Evolutionary conservation across 2,797 vertebrate genomes (phyloP).

Genomic region (Gadopsis marmoratus): DNA sequence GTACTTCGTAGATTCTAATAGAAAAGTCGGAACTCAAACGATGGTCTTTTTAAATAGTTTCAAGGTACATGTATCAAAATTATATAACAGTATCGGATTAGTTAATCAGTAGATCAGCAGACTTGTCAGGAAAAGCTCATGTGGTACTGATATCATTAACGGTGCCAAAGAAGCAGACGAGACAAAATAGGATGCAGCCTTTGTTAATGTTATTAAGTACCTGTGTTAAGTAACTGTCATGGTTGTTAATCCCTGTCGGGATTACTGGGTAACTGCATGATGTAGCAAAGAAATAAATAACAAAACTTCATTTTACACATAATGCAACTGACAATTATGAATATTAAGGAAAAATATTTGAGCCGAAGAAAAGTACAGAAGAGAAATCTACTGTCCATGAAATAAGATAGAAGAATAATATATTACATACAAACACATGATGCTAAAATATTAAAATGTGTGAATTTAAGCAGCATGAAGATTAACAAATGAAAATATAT

Average conservation of each 20-base stretch:
- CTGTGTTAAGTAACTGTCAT: neutral
- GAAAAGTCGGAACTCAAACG: neutral
- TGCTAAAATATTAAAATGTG: neutral
- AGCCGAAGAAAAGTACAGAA: neutral
- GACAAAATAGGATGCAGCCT: constrained; percentile 5
- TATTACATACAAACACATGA: neutral
- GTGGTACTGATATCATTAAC: constrained; percentile 6
- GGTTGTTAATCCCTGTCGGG: neutral
- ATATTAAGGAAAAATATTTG: neutral
- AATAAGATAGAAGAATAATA: neutral
- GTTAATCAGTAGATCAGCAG: neutral
- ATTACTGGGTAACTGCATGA: constrained; percentile 8
- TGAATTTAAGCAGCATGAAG: neutral
- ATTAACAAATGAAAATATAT: neutral
- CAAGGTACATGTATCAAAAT: neutral
- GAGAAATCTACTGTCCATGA: neutral
- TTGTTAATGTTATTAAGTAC: neutral
- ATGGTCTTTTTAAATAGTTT: neutral
- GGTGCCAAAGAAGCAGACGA: neutral
- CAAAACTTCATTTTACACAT: neutral
- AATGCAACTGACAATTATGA: neutral
- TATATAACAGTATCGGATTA: neutral
- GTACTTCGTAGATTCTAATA: neutral
- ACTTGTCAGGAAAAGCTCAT: neutral
- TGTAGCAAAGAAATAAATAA: neutral